Evolutionary conservation across 1,140 invertebrate genomes (phyloP), one percentile per base, ranked within the genome.

Genomic region (Drosophila suzukii): DNA sequence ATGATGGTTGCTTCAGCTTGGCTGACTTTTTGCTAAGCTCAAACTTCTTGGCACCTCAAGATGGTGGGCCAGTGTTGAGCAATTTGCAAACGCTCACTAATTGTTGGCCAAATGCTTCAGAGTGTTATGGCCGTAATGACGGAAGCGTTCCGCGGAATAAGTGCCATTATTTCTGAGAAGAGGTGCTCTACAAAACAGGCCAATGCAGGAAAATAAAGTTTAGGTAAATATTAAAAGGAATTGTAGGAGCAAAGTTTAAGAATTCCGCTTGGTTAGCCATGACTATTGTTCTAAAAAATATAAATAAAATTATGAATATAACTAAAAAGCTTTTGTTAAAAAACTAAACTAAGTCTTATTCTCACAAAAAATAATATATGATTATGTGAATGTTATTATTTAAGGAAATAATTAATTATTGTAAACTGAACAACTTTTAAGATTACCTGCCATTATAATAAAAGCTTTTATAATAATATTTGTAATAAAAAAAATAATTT

Each of bases 31-130:
- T 39, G 51, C 27, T 58, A 61, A 70, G 44, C 65, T 53, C 38
- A 68, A 79, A 78, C 75, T 84, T 83, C 68, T 71, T 73, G 51
- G 57, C 81, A 77, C 66, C 81, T 84, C 57, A 51, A 61, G 57
- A 68, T 75, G 49, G 47, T 54, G 36, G n/a, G 27, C 54, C 73
- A 54, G 44, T 55, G 50, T 73, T 63, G 62, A 65, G 59, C 60
- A 57, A 57, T 59, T 71, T 56, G 24, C 61, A 71, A 63, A 47
- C 46, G 51, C 38, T 58, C 68, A 60, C 74, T 76, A 75, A 79
- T 79, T 67, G 75, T 73, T 79, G 73, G 44, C 60, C 53, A 53
- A 75, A 27, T 39, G 36, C 61, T 44, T 58, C 32, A 34, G 66
- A 27, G 63, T 43, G 38, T 62, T 59, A 47, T 49, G 65, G 12